Base-by-base conservation (phyloP, 2,113 vertebrate genomes). In the Pomatorhinus ruficollis region DNA sequence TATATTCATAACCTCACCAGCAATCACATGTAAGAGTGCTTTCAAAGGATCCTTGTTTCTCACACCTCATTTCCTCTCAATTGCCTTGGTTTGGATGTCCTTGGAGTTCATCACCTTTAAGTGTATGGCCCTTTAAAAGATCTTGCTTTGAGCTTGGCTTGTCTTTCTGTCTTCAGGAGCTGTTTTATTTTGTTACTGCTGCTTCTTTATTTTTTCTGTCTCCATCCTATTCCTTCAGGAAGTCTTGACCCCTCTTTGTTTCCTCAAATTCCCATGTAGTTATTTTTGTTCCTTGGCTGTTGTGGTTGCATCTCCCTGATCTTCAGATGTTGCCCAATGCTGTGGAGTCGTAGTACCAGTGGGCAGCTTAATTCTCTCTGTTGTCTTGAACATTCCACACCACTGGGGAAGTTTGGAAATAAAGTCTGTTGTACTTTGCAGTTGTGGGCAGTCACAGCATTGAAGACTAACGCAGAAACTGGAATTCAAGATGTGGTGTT, bases 341-440 rank as follows among this genome's bases (percentile, higher is more conserved):
- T 86, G 3, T 37, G 52, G 42, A 72, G 11, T 64, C 27, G 12
- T 35, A n/a, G 28, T 64, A 60, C 8, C 37, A 35, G 16, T 14
- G 13, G 54, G 15, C 37, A 77, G 17, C 16, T 88, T 80, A 75
- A 52, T 83, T 79, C 30, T 40, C 10, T 54, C 18, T 52, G 5
- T 69, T 4, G 0, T 44, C 44, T 69, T 18, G 40, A 37, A 13
- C n/a, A 44, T 80, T 56, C 39, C 53, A 30, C 9, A 4, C 49
- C 21, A 15, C 22, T 69, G 23, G 22, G 61, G 71, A 72, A 57
- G 45, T 76, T 40, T 65, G 81, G 40, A 69, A 64, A 25, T 39
- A 13, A 63, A 66, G 35, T 56, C 39, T 39, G 0, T 39, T 6
- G 6, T 66, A 18, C 20, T 66, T 72, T 0, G 0, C 35, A 14